These are phyloP conservation scores for Phoenicopterus ruber DNA, from an alignment of 2,113 vertebrate species.

Conservation along the genomic window DNA sequence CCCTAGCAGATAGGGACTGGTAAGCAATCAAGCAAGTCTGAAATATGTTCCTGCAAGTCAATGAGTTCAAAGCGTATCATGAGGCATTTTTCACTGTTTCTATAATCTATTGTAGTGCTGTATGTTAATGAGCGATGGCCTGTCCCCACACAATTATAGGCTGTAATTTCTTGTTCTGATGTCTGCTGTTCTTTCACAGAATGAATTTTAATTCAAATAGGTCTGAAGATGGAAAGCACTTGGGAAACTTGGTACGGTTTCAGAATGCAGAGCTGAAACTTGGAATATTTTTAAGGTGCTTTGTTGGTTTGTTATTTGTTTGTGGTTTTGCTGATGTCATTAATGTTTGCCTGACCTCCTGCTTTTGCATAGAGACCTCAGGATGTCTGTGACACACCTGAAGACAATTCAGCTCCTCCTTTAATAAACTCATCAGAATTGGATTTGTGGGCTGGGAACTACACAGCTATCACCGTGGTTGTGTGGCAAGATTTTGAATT, in stretches of 20 bases:
- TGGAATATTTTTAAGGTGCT: background rate
- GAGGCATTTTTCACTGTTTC: background rate
- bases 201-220: background rate
- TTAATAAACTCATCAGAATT: background rate
- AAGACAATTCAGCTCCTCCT: background rate
- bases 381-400: background rate
- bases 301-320: background rate
- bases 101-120: background rate
- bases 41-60: background rate
- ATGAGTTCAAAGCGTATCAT: background rate
- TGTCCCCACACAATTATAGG: background rate
- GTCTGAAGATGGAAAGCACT: background rate
- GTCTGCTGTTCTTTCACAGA: background rate
- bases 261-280: background rate
- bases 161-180: background rate
- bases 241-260: background rate
- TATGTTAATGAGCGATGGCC: background rate
- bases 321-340: background rate
- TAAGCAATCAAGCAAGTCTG: background rate
- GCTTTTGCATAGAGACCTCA: background rate
- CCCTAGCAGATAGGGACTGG: background rate
- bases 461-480: background rate
- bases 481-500: background rate
- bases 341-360: background rate
- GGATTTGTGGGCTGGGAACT: background rate